Base-by-base conservation (phyloP, 1,140 invertebrate species). In the Cryptotermes secundus region DNA sequence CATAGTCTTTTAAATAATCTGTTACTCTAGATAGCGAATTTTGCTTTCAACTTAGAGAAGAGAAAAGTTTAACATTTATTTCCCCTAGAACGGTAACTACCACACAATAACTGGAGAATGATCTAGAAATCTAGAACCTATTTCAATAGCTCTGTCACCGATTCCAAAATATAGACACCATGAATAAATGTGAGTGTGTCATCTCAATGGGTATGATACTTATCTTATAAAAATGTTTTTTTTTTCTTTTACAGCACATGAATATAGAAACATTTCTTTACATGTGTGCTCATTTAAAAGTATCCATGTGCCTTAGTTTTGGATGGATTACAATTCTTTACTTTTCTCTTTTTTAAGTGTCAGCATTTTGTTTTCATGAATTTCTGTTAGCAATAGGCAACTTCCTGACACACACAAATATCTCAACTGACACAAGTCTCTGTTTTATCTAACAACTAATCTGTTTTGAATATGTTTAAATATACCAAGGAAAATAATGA, bases 401-500 rank as follows among this genome's bases (percentile, higher is more conserved):
- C 26, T 81, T 81, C 26, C 9, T 31, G n/a, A 81, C 26, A 81
- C 34, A 81, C 80, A 81, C 80, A 81, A 81, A 38, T 81, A 81
- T n/a, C 80, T 38, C 9, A 45, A 81, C 80, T 38, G 35, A 38
- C 80, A 81, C 80, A 81, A 34, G 26, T 45, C 80, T 19, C 22
- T 22, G 45, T 84, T 38, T 84, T 10, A 24, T 84, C 36, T 35
- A 84, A 84, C 38, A 84, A 72, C 53, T 59, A 84, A 31, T 72
- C 83, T 84, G 65, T 45, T 72, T 72, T 84, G 36, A 72, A 84
- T 80, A 35, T 79, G 36, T 84, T 72, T 84, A 84, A 38, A 72
- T 84, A 84, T 84, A 84, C 31, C n/a, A 49, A 83, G 42, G 34
- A 53, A 83, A 65, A 83, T 59, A 59, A 72, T 84, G 19, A 84